A percentile compares a stretch with the other conserved stretches of the same genome.
Conservation (phyloP, 1,140 invertebrate genomes). For the Sminthurides bifidus region DNA sequence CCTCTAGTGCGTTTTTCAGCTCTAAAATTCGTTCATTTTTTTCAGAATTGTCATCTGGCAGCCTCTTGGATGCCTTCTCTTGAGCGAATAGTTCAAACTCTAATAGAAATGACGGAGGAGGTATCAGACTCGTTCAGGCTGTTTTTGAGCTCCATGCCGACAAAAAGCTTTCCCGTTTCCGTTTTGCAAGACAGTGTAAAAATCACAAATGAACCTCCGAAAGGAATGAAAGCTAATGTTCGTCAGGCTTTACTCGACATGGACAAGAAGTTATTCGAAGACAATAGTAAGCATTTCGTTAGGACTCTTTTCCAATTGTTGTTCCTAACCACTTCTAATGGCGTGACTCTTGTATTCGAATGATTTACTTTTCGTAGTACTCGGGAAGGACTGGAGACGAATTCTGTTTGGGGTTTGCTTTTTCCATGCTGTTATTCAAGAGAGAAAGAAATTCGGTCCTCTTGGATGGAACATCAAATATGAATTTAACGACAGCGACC, state of each 20-base stretch:
- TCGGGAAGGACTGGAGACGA: conserved; percentile 58
- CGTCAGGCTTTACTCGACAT: conserved; percentile 67
- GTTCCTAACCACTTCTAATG: neutral
- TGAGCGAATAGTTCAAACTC: conserved; percentile 54
- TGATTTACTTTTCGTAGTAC: conserved; percentile 40
- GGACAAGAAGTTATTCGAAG: conserved; percentile 64
- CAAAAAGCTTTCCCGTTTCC: conserved; percentile 70
- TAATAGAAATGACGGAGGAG: conserved; percentile 48
- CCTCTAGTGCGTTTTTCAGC: too few relatives aligned
- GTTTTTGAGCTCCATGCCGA: conserved; percentile 78
- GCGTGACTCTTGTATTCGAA: neutral
- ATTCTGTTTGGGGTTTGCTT: conserved; percentile 44
- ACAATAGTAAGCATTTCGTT: conserved; percentile 54
- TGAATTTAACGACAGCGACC: conserved; percentile 77
- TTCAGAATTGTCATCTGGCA: conserved; percentile 49
- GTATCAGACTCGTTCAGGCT: conserved; percentile 63
- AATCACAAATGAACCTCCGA: conserved; percentile 84
- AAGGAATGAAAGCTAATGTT: conserved; percentile 63
- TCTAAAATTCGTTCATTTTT: neutral
- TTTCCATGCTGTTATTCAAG: conserved; percentile 76
- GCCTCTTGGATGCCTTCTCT: conserved; percentile 76
- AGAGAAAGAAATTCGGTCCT: conserved; percentile 79
- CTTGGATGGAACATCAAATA: conserved; percentile 84
- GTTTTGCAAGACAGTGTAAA: conserved; percentile 84
- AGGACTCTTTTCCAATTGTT: neutral